Evolutionary conservation across 2,797 vertebrate genomes (phyloP).

Genomic region (Pagetopsis macropterus): DNA sequence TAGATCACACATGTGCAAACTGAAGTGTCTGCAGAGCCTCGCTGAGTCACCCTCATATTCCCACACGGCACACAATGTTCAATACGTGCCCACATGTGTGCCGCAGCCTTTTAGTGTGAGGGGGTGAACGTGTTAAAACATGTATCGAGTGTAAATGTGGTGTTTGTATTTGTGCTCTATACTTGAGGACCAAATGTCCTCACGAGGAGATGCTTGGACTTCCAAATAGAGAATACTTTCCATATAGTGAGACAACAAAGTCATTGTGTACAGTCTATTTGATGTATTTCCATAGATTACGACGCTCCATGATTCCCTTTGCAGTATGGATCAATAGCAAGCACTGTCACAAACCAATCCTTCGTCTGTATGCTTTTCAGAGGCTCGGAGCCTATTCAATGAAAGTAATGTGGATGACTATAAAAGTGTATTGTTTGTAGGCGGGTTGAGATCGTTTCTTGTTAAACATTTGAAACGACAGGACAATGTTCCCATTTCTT

Average conservation of each 20-base stretch:
- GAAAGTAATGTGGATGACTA: not conserved
- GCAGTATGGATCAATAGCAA: not conserved
- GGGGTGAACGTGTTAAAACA: not conserved
- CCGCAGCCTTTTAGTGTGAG: not conserved
- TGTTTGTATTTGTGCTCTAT: not conserved
- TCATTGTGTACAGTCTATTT: not conserved
- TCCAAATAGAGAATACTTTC: not conserved
- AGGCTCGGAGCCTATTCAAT: not conserved
- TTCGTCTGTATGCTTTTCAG: not conserved
- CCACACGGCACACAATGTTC: constrained; percentile 24
- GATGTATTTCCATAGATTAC: not conserved
- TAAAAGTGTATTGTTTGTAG: no score
- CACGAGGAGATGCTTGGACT: no score
- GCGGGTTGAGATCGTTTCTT: no score
- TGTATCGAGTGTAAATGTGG: not conserved
- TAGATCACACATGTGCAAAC: constrained; percentile 22
- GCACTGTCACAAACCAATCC: not conserved
- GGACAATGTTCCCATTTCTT: no score
- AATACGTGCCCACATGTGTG: constrained; percentile 14
- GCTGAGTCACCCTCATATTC: constrained; percentile 26
- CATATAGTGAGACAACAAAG: not conserved
- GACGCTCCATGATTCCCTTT: not conserved
- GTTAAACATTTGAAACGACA: no score
- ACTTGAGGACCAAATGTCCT: not conserved
- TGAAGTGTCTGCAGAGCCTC: constrained; percentile 14